phyloP scores from a whole-genome alignment of 2,888 invertebrate genomes.

The Apamea crenata region DNA sequence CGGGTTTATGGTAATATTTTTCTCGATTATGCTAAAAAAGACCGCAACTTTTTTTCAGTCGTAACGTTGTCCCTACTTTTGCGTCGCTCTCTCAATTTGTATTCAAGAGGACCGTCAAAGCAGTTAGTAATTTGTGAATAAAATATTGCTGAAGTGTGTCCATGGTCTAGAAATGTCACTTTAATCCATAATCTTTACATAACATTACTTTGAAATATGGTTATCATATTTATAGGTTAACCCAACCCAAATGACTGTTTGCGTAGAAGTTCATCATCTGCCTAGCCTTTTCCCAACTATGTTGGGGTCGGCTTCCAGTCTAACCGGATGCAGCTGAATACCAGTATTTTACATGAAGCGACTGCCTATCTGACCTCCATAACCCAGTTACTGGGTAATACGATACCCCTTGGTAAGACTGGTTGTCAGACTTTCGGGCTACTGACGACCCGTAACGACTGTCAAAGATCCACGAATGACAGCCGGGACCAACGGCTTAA shows the following conservation, averaged over 20 bases:
- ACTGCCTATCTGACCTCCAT: too few species aligned
- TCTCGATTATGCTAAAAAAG: conserved; percentile 54
- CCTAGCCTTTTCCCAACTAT: too few species aligned
- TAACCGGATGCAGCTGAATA: too few species aligned
- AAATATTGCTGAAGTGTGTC: conserved; percentile 27
- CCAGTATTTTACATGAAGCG: too few species aligned
- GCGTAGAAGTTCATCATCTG: too few species aligned
- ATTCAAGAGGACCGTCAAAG: conserved; percentile 38
- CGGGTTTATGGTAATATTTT: conserved; percentile 58
- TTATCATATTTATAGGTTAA: conserved; percentile 8
- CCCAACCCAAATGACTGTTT: conserved; percentile 12
- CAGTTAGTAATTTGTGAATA: conserved; percentile 47
- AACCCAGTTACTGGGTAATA: too few species aligned
- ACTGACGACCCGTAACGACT: too few species aligned
- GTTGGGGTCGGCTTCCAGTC: too few species aligned
- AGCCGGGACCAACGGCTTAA: too few species aligned
- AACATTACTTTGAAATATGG: conserved; percentile 10
- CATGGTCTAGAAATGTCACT: conserved; percentile 23
- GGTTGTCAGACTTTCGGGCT: too few species aligned
- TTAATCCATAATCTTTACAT: conserved; percentile 26
- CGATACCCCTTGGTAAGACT: too few species aligned
- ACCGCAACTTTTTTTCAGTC: conserved; percentile 43
- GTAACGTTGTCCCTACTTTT: conserved; percentile 21
- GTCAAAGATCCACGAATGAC: too few species aligned
- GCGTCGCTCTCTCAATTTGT: conserved; percentile 36